Percentiles rank a stretch among this genome's conserved stretches.
Conservation (phyloP, 2,888 invertebrate genomes). For the Dynastes maya region DNA sequence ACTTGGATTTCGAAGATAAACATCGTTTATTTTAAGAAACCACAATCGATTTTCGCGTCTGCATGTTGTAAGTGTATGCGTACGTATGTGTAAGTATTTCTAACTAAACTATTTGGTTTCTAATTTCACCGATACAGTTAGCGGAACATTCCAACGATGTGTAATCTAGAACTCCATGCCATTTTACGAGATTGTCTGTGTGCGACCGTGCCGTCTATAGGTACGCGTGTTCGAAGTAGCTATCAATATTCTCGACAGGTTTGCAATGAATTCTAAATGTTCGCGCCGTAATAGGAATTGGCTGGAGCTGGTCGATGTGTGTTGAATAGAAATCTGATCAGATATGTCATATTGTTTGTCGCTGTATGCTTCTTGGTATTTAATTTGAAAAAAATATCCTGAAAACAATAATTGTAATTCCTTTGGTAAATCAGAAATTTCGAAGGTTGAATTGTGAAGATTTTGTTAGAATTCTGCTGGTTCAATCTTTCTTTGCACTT, state of each 20-base stretch:
- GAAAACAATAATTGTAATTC: too few relatives aligned
- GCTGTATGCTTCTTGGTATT: background rate
- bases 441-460: too few relatives aligned
- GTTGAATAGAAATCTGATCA: too few relatives aligned
- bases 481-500: too few relatives aligned
- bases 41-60: background rate
- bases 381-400: too few relatives aligned
- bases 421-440: too few relatives aligned
- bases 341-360: background rate
- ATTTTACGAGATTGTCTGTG: background rate
- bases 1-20: too few relatives aligned
- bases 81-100: background rate
- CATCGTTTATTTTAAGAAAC: too few relatives aligned
- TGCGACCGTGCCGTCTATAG: background rate
- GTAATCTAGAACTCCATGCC: background rate
- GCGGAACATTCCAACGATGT: background rate
- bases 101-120: background rate
- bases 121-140: conserved; percentile 8
- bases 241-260: background rate
- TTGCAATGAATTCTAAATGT: background rate
- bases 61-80: background rate
- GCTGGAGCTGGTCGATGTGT: background rate
- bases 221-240: too few relatives aligned
- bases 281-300: background rate
- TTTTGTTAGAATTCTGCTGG: too few relatives aligned